Base-by-base conservation (phyloP, 2,888 invertebrate species). In the Glyphotaelius pellucidus region DNA sequence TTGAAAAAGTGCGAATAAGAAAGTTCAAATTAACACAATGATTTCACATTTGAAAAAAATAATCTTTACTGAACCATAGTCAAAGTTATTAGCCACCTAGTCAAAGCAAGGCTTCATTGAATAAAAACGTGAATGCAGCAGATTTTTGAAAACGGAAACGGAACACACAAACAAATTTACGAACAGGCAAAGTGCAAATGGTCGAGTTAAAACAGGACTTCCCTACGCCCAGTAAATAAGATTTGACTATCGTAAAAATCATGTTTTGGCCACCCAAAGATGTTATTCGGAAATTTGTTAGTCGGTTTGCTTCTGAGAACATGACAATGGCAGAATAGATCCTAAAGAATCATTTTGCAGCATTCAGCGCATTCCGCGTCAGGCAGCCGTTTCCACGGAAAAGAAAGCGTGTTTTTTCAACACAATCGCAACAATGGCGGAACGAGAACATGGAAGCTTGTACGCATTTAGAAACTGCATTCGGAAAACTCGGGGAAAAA, bases 401-500 rank as follows among this genome's bases (percentile, higher is more conserved):
- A 85, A 92, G 92, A 92, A 92, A 92, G 91, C 91, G 85, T 83
- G 88, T 90, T 90, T 67, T 91, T 91, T 92, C 91, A 90, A 79
- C 35, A 85, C 86, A 47, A 42, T 86, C 35, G 52, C 90, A 91
- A 92, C 91, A 92, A 92, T 92, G 67, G 91, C 92, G 92, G 92
- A 92, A 92, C 90, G 90, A 52, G 88, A 90, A 84, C 88, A 90
- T 80, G 90, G 30, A 67, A 47, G 86, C 52, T 79, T 35, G 81
- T 90, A 83, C 89, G 32, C 35, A 84, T 89, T 84, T 92, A 92
- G 92, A 92, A 92, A 92, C 91, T 89, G 90, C 90, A 42, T 90
- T 35, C 89, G 91, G 91, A 67, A 87, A 86, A 92, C 42, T 52
- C 79, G 84, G 25, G 30, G 84, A 90, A 81, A 90, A 67, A 80